Base-by-base conservation (phyloP, 2,113 vertebrate genomes). In the Larimichthys polyactis region DNA sequence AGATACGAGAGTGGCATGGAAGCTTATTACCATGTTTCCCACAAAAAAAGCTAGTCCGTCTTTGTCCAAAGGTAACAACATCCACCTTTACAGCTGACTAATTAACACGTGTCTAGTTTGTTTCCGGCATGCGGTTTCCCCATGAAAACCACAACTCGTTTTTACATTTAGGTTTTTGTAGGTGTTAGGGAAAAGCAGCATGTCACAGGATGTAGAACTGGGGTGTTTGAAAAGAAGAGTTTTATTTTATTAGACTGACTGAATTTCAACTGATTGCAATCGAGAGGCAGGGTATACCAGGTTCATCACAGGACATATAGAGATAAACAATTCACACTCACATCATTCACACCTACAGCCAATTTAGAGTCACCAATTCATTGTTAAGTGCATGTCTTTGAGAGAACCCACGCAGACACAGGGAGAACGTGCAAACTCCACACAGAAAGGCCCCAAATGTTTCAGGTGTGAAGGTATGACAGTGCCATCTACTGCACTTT, bases 401-500 rank as follows among this genome's bases (percentile, higher is more conserved):
- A 40, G 1, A 2, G 36, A 40, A 40, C 36, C 36, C 36, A 40
- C 8, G 36, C 36, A 40, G 8, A 9, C 36, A 40, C 8, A 8
- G 8, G 7, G 36, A 40, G 36, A 40, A 8, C 36, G 9, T 40
- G 7, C 36, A 40, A 40, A 40, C 8, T 40, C 8, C 36, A 40
- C 7, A 40, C 36, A 40, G 36, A 8, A 40, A 40, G 36, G 7
- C 1, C 36, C 36, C 36, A 40, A 46, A 19, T 24, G 10, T 24
- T 65, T 4, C 40, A 71, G 32, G 46, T 69, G 62, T 75, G 8
- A 17, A 70, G 63, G 74, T 64, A 14, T 71, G n/a, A 76, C 76
- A 79, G 70, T 69, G 84, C 86, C 91, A 88, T 81, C 91, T 90
- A 63, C 65, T 54, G 89, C 0, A 0, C 40, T 43, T 2, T 32